Conservation (phyloP, 2,888 invertebrate genomes). For the Hypomecis punctinalis region DNA sequence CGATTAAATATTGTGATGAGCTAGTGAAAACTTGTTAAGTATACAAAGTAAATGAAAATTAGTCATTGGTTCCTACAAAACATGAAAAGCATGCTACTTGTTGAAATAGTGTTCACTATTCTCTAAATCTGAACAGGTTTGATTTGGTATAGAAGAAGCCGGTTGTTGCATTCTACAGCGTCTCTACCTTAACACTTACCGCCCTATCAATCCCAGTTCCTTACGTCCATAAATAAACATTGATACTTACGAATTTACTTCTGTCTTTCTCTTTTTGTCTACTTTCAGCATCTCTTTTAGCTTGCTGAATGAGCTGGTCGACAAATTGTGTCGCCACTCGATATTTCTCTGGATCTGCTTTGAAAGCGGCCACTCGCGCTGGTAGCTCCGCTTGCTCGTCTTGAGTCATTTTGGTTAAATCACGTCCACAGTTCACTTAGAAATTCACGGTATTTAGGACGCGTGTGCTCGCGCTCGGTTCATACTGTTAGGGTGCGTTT, state of each 20-base stretch:
- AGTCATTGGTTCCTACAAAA: conserved; percentile 34
- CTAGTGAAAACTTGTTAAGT: conserved; percentile 32
- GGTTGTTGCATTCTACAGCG: conserved; percentile 68
- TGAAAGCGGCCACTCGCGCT: conserved; percentile 83
- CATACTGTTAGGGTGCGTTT: conserved; percentile 46
- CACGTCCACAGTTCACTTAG: conserved; percentile 28
- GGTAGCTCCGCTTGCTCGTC: conserved; percentile 72
- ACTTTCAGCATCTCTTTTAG: conserved; percentile 85
- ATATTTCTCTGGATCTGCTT: conserved; percentile 85
- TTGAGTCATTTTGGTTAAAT: conserved; percentile 68
- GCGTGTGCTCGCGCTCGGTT: conserved; percentile 44
- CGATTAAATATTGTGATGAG: conserved; percentile 32
- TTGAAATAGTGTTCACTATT: conserved; percentile 9
- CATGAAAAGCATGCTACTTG: conserved; percentile 57
- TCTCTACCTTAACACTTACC: conserved; percentile 77
- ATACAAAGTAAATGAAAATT: conserved; percentile 44
- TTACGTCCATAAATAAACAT: conserved; percentile 79
- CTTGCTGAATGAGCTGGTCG: conserved; percentile 86
- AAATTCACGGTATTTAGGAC: conserved; percentile 19
- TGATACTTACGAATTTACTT: conserved; percentile 85
- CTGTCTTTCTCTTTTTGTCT: conserved; percentile 85
- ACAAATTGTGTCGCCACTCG: conserved; percentile 85
- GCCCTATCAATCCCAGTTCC: conserved; percentile 79
- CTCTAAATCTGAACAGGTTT: conserved; percentile 51
- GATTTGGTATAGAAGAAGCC: conserved; percentile 65